Evolutionary conservation across 2,113 vertebrate genomes (phyloP), one percentile per base, ranked within the genome.

Genomic region (Gracilinanus agilis): DNA sequence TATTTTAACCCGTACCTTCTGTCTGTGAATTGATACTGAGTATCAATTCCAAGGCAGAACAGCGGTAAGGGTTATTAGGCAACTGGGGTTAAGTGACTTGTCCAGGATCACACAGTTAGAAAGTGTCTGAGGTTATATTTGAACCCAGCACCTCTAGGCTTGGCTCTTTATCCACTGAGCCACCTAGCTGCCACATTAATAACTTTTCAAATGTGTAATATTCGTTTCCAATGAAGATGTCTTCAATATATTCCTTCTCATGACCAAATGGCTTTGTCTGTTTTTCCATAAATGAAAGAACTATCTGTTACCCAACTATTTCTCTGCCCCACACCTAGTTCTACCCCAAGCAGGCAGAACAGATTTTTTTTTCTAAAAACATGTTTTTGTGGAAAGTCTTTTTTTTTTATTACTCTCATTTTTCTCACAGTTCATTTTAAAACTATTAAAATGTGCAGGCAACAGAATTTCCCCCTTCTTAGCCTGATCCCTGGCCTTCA

Each of bases 391-490:
- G 25, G 13, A 16, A 4, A 55, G 8, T n/a, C 9, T 40, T 55
- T 53, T 34, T 34, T 92, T 44, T 90, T 55, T 34, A 34, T 92
- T 44, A 55, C 53, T 54, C 23, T 89, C 56, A 90, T 67, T 25
- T 75, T 34, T 92, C 89, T 96, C 58, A 92, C n/a, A 58, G 58
- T 89, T 90, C 53, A 90, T 56, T 93, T 95, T 54, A 95, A 95
- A 61, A 54, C 75, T 56, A 90, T 94, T 83, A 94, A 95, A 54
- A 55, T 90, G 23, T 83, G 56, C 54, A 92, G 89, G 89, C 88
- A 89, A 96, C 27, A 89, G 55, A 19, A 53, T 16, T 44, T 54
- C 89, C 49, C 21, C 27, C 44, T 90, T 96, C 44, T 54, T 34
- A 9, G n/a, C 19, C 34, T 40, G 6, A 83, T 83, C 5, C 19